Percentiles rank a stretch among this genome's conserved stretches.
Evolutionary conservation across 2,113 vertebrate genomes (phyloP).

Genomic region (Pseudorasbora parva): DNA sequence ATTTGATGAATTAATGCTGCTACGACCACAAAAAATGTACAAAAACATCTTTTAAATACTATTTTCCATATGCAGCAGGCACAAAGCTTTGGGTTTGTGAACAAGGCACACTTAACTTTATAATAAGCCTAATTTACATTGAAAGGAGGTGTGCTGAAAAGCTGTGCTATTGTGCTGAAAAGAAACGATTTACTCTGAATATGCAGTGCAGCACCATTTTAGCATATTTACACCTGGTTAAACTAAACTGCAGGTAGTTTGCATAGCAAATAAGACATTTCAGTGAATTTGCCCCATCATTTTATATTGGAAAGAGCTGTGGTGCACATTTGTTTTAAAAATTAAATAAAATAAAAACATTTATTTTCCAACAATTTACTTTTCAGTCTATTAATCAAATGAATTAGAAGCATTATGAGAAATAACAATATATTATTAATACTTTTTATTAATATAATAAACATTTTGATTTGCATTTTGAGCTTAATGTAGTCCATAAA

Average conservation of each 20-base stretch:
- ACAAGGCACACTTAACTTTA: background rate
- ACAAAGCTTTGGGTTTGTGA: background rate
- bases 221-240: background rate
- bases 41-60: background rate
- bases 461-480: background rate
- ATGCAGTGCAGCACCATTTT: background rate
- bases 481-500: background rate
- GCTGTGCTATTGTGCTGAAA: background rate
- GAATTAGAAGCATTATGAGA: background rate
- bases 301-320: background rate
- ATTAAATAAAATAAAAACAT: too few relatives aligned
- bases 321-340: background rate
- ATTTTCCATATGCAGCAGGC: background rate
- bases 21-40: background rate
- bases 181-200: too few relatives aligned
- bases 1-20: background rate
- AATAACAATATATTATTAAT: background rate
- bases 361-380: background rate
- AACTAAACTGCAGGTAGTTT: background rate
- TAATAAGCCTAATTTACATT: conserved; percentile 7
- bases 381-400: background rate
- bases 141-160: background rate
- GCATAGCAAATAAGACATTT: background rate
- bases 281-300: background rate
- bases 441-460: background rate